Conservation (phyloP, 2,888 invertebrate genomes). For the Eilema depressum region DNA sequence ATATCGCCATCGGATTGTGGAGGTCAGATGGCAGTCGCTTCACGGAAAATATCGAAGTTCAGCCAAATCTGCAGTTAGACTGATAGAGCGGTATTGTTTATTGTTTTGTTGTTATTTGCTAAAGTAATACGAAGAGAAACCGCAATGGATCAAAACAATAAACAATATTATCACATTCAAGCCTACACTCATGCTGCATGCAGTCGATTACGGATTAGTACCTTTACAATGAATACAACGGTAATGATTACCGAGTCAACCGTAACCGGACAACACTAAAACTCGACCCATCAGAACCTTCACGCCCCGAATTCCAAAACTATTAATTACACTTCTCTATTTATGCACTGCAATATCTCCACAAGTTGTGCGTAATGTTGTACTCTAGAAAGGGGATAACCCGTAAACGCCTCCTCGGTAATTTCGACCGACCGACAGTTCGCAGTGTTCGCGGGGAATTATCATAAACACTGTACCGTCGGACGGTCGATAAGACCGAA, state of each 20-base stretch:
- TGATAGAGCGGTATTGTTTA: too few species aligned
- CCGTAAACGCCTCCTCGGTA: slow-evolving; percentile 59
- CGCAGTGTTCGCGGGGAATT: slow-evolving; percentile 59
- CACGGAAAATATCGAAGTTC: too few species aligned
- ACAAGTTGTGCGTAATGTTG: slow-evolving; percentile 45
- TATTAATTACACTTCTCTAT: slow-evolving; percentile 16
- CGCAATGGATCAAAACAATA: too few species aligned
- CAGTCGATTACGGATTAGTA: too few species aligned
- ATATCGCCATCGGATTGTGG: too few species aligned
- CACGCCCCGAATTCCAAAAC: slow-evolving; percentile 15
- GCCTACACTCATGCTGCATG: too few species aligned
- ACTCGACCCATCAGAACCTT: slow-evolving; percentile 1
- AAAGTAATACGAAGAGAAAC: too few species aligned
- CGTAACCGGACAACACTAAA: slow-evolving; percentile 3
- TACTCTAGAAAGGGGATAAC: slow-evolving; percentile 53
- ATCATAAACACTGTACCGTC: slow-evolving; percentile 64
- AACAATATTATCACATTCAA: too few species aligned
- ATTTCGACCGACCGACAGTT: slow-evolving; percentile 60
- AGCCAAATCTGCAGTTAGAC: too few species aligned
- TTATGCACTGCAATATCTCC: slow-evolving; percentile 14
- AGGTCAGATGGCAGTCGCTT: too few species aligned
- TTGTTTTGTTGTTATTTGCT: too few species aligned
- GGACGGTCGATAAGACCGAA: slow-evolving; percentile 54
- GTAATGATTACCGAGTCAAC: slow-evolving; percentile 8
- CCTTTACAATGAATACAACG: background rate